These are phyloP conservation scores for Epinotia brunnichana DNA, from an alignment of 2,888 invertebrate species.

Conservation along the genomic window DNA sequence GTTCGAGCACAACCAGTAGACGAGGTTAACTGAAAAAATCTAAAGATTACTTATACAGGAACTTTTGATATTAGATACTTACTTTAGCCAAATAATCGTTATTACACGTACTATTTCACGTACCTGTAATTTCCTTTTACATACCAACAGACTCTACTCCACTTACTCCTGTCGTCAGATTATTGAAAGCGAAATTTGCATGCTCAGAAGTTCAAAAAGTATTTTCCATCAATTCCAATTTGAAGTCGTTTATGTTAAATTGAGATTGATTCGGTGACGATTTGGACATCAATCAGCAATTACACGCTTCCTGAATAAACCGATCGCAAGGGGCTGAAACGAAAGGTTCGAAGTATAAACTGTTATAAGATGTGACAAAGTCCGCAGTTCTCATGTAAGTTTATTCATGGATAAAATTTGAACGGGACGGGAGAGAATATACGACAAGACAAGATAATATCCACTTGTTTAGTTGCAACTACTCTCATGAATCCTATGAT, in stretches of 20 bases:
- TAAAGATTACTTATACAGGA: neutral
- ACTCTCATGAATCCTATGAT: no score
- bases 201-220: constrained; percentile 28
- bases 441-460: no score
- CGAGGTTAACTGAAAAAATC: neutral
- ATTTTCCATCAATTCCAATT: constrained; percentile 65
- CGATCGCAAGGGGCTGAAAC: constrained; percentile 9
- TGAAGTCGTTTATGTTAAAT: constrained; percentile 59
- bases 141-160: neutral
- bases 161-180: neutral
- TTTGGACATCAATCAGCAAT: constrained; percentile 69
- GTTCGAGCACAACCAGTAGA: neutral
- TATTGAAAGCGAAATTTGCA: constrained; percentile 21
- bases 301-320: constrained; percentile 53
- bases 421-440: neutral
- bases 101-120: neutral
- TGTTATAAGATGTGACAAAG: neutral
- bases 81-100: neutral
- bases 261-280: constrained; percentile 63
- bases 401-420: constrained; percentile 6
- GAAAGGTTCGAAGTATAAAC: neutral
- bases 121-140: neutral
- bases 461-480: no score
- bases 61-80: neutral
- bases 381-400: neutral